Conservation (phyloP, 2,888 invertebrate species). For the Dynastes grantii region DNA sequence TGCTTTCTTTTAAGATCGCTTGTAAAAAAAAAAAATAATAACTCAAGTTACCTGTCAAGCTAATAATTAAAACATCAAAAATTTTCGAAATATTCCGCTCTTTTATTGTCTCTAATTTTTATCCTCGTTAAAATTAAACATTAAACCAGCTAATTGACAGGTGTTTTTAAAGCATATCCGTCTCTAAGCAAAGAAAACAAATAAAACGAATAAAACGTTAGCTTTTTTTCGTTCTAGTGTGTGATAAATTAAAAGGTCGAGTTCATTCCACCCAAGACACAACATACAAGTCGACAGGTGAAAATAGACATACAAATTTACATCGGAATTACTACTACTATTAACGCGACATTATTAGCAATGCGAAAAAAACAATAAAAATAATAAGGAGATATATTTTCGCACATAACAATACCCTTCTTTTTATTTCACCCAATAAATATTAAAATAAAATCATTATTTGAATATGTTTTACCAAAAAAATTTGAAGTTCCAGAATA, state of each 20-base stretch:
- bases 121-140: background rate
- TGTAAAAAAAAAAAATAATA: no score
- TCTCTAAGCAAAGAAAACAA: slow-evolving; percentile 4
- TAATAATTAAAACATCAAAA: background rate
- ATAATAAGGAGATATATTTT: background rate
- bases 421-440: background rate
- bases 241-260: slow-evolving; percentile 23
- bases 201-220: no score
- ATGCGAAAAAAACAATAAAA: background rate
- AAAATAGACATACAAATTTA: slow-evolving; percentile 32
- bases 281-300: slow-evolving; percentile 27
- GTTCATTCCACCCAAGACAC: slow-evolving; percentile 33
- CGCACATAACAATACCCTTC: background rate
- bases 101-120: background rate
- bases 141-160: background rate
- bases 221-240: background rate
- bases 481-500: no score
- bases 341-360: slow-evolving; percentile 26
- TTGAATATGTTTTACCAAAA: no score
- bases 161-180: background rate
- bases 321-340: background rate
- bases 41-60: no score
- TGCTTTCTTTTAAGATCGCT: no score
- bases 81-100: background rate
- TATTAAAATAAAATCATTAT: no score